Evolutionary conservation across 2,888 invertebrate genomes (phyloP), one percentile per base, ranked within the genome.

Genomic region (Pyrocoelia pectoralis): DNA sequence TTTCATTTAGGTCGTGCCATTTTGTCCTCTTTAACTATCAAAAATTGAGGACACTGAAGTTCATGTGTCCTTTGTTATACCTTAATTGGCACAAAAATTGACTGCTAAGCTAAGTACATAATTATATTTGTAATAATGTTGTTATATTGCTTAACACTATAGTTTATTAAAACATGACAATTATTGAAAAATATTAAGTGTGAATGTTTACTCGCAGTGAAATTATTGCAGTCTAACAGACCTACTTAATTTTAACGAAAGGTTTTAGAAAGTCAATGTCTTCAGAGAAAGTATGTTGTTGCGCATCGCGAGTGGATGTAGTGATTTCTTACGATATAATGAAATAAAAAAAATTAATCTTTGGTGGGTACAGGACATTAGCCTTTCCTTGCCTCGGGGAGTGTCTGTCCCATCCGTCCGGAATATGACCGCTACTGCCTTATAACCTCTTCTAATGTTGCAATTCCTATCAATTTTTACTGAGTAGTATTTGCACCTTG

Each of bases 371-470:
- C 15, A 74, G 74, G 73, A 68, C 73, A 68, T 71, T 74, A 72
- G 69, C 72, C 72, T 70, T 17, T 46, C 18, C 57, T 70, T 56
- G 70, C 73, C 74, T 72, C 68, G 66, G 68, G 73, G 70, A 69
- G 67, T 59, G 72, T 73, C 74, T 73, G 72, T 68, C 73, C 73
- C 61, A 72, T 73, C 74, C 72, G 72, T 68, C 73, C 73, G 71
- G 67, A 64, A 70, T 66, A 67, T 72, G 73, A 73, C 73, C 72
- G 71, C 69, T 67, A 54, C 55, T 46, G 60, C 56, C 55, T 50
- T 48, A 50, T 60, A 19, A 13, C 29, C 24, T 55, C 54, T 49
- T 55, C 59, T 28, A 49, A 55, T 61, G 61, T 17, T 48, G 48
- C 49, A 46, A 18, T 49, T 43, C 6, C 4, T 24, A 24, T 24